Conservation (phyloP, 2,888 invertebrate genomes). For the Heteropelma amictum region DNA sequence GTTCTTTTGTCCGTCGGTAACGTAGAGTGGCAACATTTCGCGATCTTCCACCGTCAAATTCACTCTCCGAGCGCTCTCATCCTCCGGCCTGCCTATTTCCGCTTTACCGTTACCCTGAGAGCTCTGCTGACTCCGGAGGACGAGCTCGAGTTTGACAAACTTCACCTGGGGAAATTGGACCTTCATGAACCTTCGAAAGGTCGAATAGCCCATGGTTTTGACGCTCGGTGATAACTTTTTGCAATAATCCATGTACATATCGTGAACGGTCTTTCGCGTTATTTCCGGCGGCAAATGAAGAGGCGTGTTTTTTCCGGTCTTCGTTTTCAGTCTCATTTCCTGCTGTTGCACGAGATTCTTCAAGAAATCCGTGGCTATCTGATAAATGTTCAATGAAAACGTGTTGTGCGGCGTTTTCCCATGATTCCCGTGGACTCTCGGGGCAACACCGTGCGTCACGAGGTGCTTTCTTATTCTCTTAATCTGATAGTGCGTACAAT, state of each 20-base stretch:
- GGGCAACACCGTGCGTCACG: slow-evolving; percentile 88
- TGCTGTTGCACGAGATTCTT: slow-evolving; percentile 86
- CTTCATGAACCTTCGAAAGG: slow-evolving; percentile 89
- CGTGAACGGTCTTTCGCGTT: slow-evolving; percentile 85
- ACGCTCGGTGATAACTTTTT: slow-evolving; percentile 82
- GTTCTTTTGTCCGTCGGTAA: slow-evolving; percentile 4
- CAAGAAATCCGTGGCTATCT: slow-evolving; percentile 87
- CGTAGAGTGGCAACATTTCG: not conserved
- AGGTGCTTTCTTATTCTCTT: slow-evolving; percentile 88
- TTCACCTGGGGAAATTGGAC: slow-evolving; percentile 89
- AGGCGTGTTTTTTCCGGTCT: slow-evolving; percentile 79
- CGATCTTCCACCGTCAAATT: too few relatives aligned
- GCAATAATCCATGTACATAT: slow-evolving; percentile 87
- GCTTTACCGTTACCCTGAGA: not conserved
- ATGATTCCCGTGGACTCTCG: slow-evolving; percentile 88
- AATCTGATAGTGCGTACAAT: slow-evolving; percentile 88
- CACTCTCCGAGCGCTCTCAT: too few relatives aligned
- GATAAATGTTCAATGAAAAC: slow-evolving; percentile 87
- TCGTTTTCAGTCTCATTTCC: slow-evolving; percentile 80
- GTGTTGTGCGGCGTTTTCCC: slow-evolving; percentile 90
- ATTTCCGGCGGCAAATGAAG: slow-evolving; percentile 81
- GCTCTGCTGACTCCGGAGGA: slow-evolving; percentile 58
- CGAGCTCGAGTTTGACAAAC: slow-evolving; percentile 81
- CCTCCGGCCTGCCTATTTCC: too few relatives aligned
- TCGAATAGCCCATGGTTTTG: slow-evolving; percentile 89